Conservation (phyloP, 2,797 vertebrate genomes). For the Bryconaethiops microstoma region DNA sequence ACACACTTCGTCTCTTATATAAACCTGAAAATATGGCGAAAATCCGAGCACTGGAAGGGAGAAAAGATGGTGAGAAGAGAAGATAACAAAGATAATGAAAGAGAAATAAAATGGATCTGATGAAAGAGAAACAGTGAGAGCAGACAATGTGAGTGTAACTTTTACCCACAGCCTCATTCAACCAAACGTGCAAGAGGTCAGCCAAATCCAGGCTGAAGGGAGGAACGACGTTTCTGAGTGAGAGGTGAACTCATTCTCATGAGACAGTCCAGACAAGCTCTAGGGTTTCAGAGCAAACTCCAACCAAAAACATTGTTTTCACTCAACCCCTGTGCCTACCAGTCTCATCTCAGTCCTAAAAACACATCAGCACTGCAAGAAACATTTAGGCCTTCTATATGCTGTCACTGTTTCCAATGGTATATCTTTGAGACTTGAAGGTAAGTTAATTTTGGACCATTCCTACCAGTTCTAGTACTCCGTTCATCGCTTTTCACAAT, state of each 20-base stretch:
- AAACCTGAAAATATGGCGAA: slow-evolving; percentile 7
- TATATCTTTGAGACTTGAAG: no score
- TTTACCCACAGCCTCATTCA: not conserved
- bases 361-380: not conserved
- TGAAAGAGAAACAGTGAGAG: not conserved
- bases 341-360: not conserved
- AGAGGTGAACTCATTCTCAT: not conserved
- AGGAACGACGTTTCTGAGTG: not conserved
- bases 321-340: not conserved
- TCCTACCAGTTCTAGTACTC: no score
- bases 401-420: no score
- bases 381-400: not conserved
- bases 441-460: no score
- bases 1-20: not conserved
- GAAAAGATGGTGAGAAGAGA: not conserved
- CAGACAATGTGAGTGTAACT: slow-evolving; percentile 2
- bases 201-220: not conserved
- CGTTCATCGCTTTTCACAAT: no score
- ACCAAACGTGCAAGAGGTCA: not conserved
- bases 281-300: not conserved
- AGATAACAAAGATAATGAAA: slow-evolving; percentile 17
- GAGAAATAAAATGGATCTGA: slow-evolving; percentile 2
- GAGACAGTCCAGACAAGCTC: not conserved
- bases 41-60: slow-evolving; percentile 6
- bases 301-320: not conserved